Conservation (phyloP, 1,140 invertebrate genomes). For the Macrobrachium rosenbergii region DNA sequence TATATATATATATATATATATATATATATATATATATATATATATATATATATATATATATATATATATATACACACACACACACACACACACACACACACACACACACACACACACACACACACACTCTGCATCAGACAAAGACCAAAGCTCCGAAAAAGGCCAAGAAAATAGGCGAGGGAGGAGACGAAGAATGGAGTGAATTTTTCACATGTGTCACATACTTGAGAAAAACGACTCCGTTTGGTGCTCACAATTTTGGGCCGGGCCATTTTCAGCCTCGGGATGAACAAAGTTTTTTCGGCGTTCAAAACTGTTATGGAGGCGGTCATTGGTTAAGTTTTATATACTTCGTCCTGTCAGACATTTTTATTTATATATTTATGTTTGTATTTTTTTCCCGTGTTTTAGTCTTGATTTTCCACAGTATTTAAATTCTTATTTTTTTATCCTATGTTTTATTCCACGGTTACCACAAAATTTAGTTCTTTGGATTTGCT, state of each 20-base stretch:
- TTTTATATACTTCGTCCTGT: slow-evolving; percentile 29
- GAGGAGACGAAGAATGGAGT: not conserved
- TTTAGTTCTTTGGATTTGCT: no score
- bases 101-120: no score
- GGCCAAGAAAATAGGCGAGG: no score
- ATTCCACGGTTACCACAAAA: no score
- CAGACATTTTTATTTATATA: slow-evolving; percentile 46
- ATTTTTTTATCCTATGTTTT: slow-evolving; percentile 1
- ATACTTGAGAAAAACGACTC: slow-evolving; percentile 26
- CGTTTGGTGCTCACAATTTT: not conserved
- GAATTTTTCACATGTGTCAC: slow-evolving; percentile 36
- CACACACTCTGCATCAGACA: no score
- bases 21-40: no score
- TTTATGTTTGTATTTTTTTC: slow-evolving; percentile 14
- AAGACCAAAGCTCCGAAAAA: no score
- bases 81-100: no score
- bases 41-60: no score
- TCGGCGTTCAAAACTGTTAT: slow-evolving; percentile 30
- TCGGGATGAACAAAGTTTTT: slow-evolving; percentile 54
- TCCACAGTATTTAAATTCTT: not conserved
- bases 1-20: no score
- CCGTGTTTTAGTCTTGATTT: slow-evolving; percentile 1
- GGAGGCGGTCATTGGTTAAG: slow-evolving; percentile 38
- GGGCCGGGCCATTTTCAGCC: slow-evolving; percentile 8
- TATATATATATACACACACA: no score